These are phyloP conservation scores for Oryctes rhinoceros DNA, from an alignment of 1,140 invertebrate species.

Conservation along the genomic window DNA sequence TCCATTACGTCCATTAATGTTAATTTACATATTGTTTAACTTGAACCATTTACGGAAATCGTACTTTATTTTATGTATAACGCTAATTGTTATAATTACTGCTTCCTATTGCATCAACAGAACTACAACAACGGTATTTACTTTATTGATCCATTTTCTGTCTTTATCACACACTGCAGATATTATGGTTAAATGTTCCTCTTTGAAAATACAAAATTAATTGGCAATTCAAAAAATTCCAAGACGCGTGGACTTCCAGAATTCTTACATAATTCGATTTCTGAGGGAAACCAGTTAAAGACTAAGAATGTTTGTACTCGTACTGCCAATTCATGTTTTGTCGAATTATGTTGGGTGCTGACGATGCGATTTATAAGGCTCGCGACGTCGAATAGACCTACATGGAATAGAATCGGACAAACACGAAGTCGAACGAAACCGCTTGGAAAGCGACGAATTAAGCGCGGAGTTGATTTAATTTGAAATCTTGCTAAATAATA, in stretches of 20 bases:
- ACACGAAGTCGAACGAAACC: too few species aligned
- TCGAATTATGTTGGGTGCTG: background rate
- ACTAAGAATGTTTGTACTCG: background rate
- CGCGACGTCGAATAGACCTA: too few species aligned
- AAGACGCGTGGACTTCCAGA: background rate
- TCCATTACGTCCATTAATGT: too few species aligned
- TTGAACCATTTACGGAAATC: background rate
- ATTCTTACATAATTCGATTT: background rate
- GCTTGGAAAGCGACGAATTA: too few species aligned
- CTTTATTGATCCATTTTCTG: conserved; percentile 11
- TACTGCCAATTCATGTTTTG: background rate
- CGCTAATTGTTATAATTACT: background rate
- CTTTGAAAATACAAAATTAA: background rate
- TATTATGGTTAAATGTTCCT: background rate
- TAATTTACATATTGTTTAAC: background rate
- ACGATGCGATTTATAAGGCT: background rate
- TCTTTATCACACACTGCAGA: conserved; percentile 30
- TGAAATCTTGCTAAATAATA: too few species aligned
- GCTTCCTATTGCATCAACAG: background rate
- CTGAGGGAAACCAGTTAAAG: background rate
- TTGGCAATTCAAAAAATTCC: background rate
- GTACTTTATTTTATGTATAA: background rate
- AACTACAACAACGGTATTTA: conserved; percentile 27
- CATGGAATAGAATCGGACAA: too few species aligned
- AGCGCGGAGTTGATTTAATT: too few species aligned